Percentiles rank a stretch among this genome's conserved stretches.
These are phyloP conservation scores for Heliangelus exortis DNA, from an alignment of 2,797 vertebrate species.

Conservation along the genomic window DNA sequence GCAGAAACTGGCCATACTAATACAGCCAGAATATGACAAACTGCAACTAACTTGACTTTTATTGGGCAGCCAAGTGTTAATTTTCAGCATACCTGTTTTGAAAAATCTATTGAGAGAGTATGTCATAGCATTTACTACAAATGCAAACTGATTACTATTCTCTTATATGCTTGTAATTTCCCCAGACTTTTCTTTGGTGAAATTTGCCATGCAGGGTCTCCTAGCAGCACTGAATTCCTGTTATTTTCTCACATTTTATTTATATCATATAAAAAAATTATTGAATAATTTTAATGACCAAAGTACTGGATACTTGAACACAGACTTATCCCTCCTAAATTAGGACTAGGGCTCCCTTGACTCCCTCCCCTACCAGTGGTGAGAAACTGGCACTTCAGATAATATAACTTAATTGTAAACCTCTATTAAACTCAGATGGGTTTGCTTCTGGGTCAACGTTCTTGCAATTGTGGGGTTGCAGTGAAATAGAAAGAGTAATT, in stretches of 20 bases:
- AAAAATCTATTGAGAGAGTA: neutral
- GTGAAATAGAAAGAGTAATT: neutral
- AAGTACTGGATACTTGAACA: neutral
- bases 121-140: neutral
- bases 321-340: neutral
- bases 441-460: neutral
- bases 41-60: neutral
- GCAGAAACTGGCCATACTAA: neutral
- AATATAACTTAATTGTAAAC: neutral
- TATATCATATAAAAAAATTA: neutral
- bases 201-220: neutral
- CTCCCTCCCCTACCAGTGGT: neutral
- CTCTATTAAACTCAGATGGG: neutral
- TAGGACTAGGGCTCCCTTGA: accelerated
- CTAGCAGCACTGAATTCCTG: neutral
- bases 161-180: neutral
- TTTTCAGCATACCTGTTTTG: neutral
- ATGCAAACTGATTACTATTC: neutral
- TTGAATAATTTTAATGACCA: neutral
- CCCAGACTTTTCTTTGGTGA: neutral
- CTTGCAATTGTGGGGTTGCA: neutral
- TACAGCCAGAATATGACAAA: neutral
- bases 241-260: neutral
- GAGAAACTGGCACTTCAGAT: neutral
- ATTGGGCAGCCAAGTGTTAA: neutral